phyloP scores from a whole-genome alignment of 2,888 invertebrate species.

The Petrolisthes manimaculis region DNA sequence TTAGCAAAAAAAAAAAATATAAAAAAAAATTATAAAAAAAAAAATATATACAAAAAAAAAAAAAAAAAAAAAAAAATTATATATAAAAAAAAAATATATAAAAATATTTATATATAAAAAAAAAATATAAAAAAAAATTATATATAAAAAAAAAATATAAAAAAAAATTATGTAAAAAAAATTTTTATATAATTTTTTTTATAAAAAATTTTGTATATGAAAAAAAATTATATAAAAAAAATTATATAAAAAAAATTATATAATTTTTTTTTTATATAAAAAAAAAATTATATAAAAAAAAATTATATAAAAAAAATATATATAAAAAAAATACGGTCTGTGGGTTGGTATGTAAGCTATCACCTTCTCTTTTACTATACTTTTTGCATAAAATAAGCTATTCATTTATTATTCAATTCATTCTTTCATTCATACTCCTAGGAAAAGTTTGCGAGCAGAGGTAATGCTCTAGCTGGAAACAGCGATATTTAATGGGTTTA shows the following conservation, averaged over 20 bases:
- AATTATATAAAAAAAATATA: slow-evolving; percentile 29
- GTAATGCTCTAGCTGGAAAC: too few relatives aligned
- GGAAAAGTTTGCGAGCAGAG: too few relatives aligned
- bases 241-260: slow-evolving; percentile 43
- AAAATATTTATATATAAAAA: slow-evolving; percentile 32
- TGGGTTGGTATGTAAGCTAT: slow-evolving; percentile 24
- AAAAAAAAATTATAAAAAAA: too few relatives aligned
- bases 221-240: slow-evolving; percentile 30
- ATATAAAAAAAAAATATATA: slow-evolving; percentile 37
- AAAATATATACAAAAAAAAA: neutral
- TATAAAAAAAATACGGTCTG: slow-evolving; percentile 7
- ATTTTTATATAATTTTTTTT: slow-evolving; percentile 3
- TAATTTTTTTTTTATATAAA: slow-evolving; percentile 40
- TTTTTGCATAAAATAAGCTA: too few relatives aligned
- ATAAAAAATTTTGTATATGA: slow-evolving; percentile 34
- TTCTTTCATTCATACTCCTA: too few relatives aligned
- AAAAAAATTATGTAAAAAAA: neutral
- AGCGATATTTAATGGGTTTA: too few relatives aligned
- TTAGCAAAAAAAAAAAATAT: too few relatives aligned
- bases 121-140: slow-evolving; percentile 25
- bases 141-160: slow-evolving; percentile 10
- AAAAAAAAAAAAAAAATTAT: neutral
- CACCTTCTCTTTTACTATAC: too few relatives aligned
- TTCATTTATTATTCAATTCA: too few relatives aligned
- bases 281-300: slow-evolving; percentile 19